These are phyloP conservation scores for Puntigrus tetrazona DNA, from an alignment of 2,113 vertebrate genomes.

Conservation along the genomic window DNA sequence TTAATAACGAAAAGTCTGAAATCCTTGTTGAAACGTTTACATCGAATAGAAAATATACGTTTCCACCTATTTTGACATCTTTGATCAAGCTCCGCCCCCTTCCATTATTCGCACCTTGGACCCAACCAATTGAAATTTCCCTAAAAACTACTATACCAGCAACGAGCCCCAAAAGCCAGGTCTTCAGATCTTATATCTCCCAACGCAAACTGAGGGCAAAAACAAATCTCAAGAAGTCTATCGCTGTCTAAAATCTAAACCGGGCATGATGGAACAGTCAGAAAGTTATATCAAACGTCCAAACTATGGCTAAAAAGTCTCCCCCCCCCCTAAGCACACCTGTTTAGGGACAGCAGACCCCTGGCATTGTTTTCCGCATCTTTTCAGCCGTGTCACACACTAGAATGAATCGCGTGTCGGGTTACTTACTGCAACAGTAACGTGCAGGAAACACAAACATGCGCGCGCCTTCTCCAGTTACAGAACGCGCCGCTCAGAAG, in stretches of 20 bases:
- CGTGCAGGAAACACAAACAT: neutral
- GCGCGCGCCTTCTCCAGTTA: neutral
- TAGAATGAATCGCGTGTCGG: neutral
- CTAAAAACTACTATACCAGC: neutral
- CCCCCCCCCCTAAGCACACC: neutral
- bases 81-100: neutral
- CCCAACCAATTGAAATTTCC: neutral
- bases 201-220: neutral
- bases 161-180: neutral
- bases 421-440: constrained; percentile 18
- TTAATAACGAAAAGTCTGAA: neutral
- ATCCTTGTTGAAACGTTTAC: neutral
- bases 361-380: neutral
- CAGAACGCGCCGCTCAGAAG: neutral
- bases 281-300: neutral
- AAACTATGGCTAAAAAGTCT: neutral
- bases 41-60: neutral
- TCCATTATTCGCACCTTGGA: neutral
- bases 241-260: neutral
- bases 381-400: neutral
- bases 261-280: neutral
- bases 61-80: neutral
- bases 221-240: neutral
- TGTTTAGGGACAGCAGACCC: neutral
- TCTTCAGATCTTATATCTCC: neutral